These are phyloP conservation scores for Sebastes cheni DNA, from an alignment of 2,797 vertebrate genomes.

Conservation along the genomic window DNA sequence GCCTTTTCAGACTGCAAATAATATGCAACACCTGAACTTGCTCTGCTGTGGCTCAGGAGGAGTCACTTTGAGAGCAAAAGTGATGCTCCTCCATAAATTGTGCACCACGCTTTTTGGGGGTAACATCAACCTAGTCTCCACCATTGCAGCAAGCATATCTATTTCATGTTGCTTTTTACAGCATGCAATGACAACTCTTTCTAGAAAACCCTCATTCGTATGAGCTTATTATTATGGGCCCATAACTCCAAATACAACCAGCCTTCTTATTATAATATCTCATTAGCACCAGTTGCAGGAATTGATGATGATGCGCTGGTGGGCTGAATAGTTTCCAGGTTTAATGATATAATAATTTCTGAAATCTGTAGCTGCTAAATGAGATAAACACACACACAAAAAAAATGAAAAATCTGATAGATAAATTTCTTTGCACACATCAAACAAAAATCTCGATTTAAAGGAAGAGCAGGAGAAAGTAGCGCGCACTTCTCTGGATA, in stretches of 20 bases:
- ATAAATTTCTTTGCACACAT: constrained; percentile 11
- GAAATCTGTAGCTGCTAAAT: background rate
- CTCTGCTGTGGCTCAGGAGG: background rate
- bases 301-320: background rate
- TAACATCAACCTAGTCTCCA: constrained; percentile 4
- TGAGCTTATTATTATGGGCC: background rate
- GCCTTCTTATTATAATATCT: background rate
- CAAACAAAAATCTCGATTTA: constrained; percentile 2
- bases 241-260: background rate
- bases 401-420: background rate
- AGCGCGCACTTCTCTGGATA: constrained; percentile 60
- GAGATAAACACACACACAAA: background rate
- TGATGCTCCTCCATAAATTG: background rate
- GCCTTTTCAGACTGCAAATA: background rate
- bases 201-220: background rate
- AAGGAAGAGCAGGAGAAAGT: constrained; percentile 53
- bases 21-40: constrained; percentile 27
- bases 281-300: constrained; percentile 51
- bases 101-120: background rate
- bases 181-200: constrained; percentile 19
- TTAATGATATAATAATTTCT: background rate
- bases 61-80: constrained; percentile 7
- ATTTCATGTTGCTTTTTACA: constrained; percentile 9
- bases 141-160: constrained; percentile 14
- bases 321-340: background rate